Evolutionary conservation across 2,888 invertebrate species (phyloP), one percentile per base, ranked within the genome.

Genomic region (Drosophila hamatofila): DNA sequence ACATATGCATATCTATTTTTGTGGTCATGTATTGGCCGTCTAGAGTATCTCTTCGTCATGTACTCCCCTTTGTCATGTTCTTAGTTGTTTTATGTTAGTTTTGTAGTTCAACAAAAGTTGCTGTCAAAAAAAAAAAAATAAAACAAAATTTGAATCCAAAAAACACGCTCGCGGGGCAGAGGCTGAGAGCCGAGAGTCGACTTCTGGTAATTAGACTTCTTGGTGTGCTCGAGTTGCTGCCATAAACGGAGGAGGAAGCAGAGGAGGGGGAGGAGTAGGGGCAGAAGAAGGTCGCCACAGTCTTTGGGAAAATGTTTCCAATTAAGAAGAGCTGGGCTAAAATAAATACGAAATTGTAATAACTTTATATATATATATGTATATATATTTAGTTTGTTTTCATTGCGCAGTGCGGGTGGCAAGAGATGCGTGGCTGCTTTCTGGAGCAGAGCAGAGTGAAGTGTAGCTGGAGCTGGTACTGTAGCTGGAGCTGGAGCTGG

Each of bases 171-270:
- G 30, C 18, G 25, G n/a, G 75, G 35, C 23, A 44, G 46, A 23
- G 52, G 18, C 51, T 42, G 25, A 39, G 76, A 86, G 67, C 80
- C 86, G 30, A 39, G 76, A 83, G 67, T 80, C 86, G 86, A 88
- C 83, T 86, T 86, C 83, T 82, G 80, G 82, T 86, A 86, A 86
- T 86, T 86, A 86, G 86, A 88, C 85, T 86, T 83, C 85, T 86
- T 84, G 85, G 78, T 80, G 71, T 82, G 74, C 70, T 73, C 73
- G 77, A 63, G 69, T 81, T 76, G 78, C 51, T 62, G 71, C 61
- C 52, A 52, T 62, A 79, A 73, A 62, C 59, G 59, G 52, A 35
- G 70, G 41, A 5, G 30, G 11, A 12, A 11, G 8, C 9, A 8
- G 16, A 1, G 27, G 27, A 1, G 18, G 12, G 6, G 16, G 9